Base-by-base conservation (phyloP, 1,140 invertebrate species). In the Vanessa tameamea region DNA sequence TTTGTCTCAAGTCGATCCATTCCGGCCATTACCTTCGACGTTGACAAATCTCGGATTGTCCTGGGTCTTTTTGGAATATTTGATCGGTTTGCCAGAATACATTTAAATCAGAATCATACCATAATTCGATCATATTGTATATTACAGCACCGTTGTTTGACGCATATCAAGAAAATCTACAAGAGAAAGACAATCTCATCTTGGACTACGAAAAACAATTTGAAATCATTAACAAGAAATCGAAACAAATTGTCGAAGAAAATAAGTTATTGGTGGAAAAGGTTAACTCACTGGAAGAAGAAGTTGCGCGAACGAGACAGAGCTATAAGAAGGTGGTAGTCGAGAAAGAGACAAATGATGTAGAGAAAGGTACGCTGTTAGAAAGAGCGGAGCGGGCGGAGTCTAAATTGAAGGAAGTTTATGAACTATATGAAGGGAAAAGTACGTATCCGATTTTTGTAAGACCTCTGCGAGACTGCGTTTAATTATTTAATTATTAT, bases 111-210 rank as follows among this genome's bases (percentile, higher is more conserved):
- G 6, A 31, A 31, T 31, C 13, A 15, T 15, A 51, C 12, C 12
- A 8, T 51, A 51, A n/a, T 51, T 12, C n/a, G 14, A 5, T 6
- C 0, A 12, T n/a, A n/a, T n/a, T 51, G 48, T 47, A 47, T 78
- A 93, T 51, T 64, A 47, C 84, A 90, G 94, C 93, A 0, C 95
- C 95, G 4, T 87, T 96, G 26, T 91, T 96, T 68, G 94, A 95
- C 82, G 95, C 95, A 2, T 96, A 96, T 78, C 94, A 95, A 85
- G 95, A 95, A 81, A 95, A 94, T 65, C 84, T 96, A 16, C 90
- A 90, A 76, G 95, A 96, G 81, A 96, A 96, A 80, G 94, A 95
- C 64, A 94, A 94, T 48, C 92, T 96, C 8, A 94, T 96, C 70
- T 78, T 89, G 12, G 93, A 94, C 70, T 96, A 95, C 65, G 95